Percentiles rank a stretch among this genome's conserved stretches.
phyloP scores from a whole-genome alignment of 1,140 invertebrate species.

The Atta cephalotes region DNA sequence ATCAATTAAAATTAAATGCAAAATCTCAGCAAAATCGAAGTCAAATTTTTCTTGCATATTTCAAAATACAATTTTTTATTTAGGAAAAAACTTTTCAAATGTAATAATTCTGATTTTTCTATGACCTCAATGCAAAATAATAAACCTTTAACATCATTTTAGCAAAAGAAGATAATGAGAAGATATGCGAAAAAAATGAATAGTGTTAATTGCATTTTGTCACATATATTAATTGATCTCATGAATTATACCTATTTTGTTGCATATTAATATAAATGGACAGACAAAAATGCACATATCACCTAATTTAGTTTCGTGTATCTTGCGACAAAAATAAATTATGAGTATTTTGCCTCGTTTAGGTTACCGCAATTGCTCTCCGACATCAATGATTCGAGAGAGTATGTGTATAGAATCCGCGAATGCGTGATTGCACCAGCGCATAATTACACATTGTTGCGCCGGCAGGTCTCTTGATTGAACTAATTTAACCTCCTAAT shows the following conservation, averaged over 20 bases:
- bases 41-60: background rate
- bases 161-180: background rate
- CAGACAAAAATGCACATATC: background rate
- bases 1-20: background rate
- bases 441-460: slow-evolving; percentile 63
- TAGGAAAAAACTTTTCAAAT: background rate
- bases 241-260: background rate
- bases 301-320: background rate
- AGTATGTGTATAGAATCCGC: slow-evolving; percentile 48
- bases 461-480: slow-evolving; percentile 57
- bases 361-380: slow-evolving; percentile 31
- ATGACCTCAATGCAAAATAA: background rate
- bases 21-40: background rate
- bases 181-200: background rate
- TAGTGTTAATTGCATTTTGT: background rate
- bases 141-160: background rate
- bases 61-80: background rate
- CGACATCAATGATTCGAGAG: slow-evolving; percentile 26
- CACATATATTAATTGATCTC: background rate
- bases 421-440: slow-evolving; percentile 53
- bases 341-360: background rate
- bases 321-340: slow-evolving; percentile 18
- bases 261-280: background rate
- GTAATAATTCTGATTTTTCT: background rate
- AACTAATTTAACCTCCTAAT: slow-evolving; percentile 64